Base-by-base conservation (phyloP, 2,888 invertebrate genomes). In the Cyrtodaria siliqua region DNA sequence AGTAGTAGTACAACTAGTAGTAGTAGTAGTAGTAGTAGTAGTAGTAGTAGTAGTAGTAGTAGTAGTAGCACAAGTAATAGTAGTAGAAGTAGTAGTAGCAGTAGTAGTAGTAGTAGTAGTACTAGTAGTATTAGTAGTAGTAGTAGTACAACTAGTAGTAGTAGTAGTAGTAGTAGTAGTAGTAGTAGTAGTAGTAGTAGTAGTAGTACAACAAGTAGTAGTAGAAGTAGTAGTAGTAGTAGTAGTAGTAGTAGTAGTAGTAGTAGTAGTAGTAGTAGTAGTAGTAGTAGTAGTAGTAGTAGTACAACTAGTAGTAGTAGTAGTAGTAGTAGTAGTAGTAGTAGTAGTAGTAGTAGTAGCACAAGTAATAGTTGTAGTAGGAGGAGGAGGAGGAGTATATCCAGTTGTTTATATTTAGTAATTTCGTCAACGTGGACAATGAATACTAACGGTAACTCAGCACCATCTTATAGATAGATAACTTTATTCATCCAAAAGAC, bases 161-260 rank as follows among this genome's bases (percentile, higher is more conserved):
- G 9, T 33, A 26, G 33, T 57, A 26, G 33, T 57, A 33, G 42
- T 60, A 33, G 42, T 44, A 33, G 42, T 44, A 18, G 42, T 44
- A 33, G 42, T 44, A 33, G 20, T 60, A 33, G 42, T 60, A 33
- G 42, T 60, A 33, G 42, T 60, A 33, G 42, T 60, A 33, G 42
- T 60, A 18, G 42, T 44, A 33, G 42, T 44, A 33, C 60, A 18
- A 18, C 44, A 18, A 18, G 42, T 60, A 18, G 42, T 42, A 18
- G 42, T 60, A 18, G 42, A 42, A 18, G 42, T 12, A 18, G 23
- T 44, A 29, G 33, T 24, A 29, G 33, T 24, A 29, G 12, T 50
- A 27, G 33, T 50, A 24, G 33, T 38, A 27, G 33, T 9, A 29
- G 33, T 24, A 26, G 33, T 24, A 50, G 33, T 24, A 50, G 33